Percentiles rank a stretch among this genome's conserved stretches.
These are phyloP conservation scores for Drosophila navojoa DNA, from an alignment of 1,140 invertebrate genomes.

Conservation along the genomic window DNA sequence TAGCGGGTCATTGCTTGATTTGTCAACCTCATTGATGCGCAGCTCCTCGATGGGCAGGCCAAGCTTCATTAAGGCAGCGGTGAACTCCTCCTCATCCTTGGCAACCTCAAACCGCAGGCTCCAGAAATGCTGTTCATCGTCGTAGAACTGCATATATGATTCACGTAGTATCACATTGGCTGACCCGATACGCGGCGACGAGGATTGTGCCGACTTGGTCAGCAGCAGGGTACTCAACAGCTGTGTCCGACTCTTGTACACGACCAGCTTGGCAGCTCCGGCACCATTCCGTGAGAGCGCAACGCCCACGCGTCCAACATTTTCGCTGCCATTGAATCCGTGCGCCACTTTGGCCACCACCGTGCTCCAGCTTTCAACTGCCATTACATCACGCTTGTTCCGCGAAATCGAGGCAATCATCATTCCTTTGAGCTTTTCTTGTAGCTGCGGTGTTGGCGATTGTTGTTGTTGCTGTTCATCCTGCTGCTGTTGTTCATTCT, in stretches of 20 bases:
- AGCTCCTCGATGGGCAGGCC: slow-evolving; percentile 20
- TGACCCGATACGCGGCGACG: not conserved
- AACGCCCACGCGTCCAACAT: slow-evolving; percentile 58
- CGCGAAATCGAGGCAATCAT: not conserved
- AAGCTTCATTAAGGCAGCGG: not conserved
- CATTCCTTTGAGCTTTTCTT: slow-evolving; percentile 9
- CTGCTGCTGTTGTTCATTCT: not conserved
- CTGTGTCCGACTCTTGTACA: slow-evolving; percentile 54
- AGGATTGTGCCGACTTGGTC: slow-evolving; percentile 12
- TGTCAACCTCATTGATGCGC: not conserved
- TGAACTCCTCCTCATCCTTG: slow-evolving; percentile 54
- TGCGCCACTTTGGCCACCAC: slow-evolving; percentile 61
- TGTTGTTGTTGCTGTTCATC: not conserved
- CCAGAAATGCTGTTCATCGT: slow-evolving; percentile 54
- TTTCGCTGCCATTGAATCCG: slow-evolving; percentile 40
- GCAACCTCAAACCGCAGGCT: slow-evolving; percentile 55
- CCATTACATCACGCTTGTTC: not conserved
- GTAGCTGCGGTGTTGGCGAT: not conserved
- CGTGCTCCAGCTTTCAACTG: slow-evolving; percentile 31
- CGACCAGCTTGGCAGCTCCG: slow-evolving; percentile 46
- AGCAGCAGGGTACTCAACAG: slow-evolving; percentile 33
- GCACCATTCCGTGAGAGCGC: slow-evolving; percentile 47
- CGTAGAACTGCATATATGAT: slow-evolving; percentile 71
- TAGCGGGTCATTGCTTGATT: not conserved
- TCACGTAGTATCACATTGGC: slow-evolving; percentile 31